These are phyloP conservation scores for Natator depressus DNA, from an alignment of 2,113 vertebrate genomes.

Conservation along the genomic window DNA sequence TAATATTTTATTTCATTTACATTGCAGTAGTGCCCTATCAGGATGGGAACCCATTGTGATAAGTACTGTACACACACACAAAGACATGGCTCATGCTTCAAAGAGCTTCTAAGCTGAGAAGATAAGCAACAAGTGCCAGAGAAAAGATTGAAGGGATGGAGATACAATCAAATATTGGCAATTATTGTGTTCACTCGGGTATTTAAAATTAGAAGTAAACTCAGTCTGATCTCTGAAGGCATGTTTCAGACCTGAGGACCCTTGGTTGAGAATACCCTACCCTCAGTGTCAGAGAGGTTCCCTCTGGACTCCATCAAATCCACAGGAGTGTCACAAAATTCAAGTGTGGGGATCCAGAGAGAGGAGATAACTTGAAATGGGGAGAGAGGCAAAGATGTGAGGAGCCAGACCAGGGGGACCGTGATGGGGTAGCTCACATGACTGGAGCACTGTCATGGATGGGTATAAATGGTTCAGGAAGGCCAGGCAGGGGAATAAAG, in stretches of 20 bases:
- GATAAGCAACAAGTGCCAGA: neutral
- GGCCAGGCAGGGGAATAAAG: too few species aligned
- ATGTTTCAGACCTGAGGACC: fast-evolving
- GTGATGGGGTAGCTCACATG: too few species aligned
- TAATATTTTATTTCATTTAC: neutral
- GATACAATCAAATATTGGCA: neutral
- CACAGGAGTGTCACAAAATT: neutral
- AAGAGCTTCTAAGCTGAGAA: neutral
- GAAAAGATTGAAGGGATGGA: neutral
- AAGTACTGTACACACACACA: fast-evolving
- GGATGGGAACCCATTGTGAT: neutral
- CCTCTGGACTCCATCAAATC: neutral
- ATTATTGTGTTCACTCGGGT: neutral
- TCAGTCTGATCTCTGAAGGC: neutral
- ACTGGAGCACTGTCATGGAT: too few species aligned
- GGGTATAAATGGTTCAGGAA: too few species aligned
- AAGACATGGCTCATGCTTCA: neutral
- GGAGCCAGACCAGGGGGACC: neutral
- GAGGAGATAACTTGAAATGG: neutral
- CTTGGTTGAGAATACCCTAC: neutral
- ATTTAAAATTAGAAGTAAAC: neutral
- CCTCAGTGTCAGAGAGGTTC: neutral
- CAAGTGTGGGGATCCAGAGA: neutral
- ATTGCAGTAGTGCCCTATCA: neutral
- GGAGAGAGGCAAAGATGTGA: neutral